Base-by-base conservation (phyloP, 2,888 invertebrate genomes). In the Leucophenga maculata region DNA sequence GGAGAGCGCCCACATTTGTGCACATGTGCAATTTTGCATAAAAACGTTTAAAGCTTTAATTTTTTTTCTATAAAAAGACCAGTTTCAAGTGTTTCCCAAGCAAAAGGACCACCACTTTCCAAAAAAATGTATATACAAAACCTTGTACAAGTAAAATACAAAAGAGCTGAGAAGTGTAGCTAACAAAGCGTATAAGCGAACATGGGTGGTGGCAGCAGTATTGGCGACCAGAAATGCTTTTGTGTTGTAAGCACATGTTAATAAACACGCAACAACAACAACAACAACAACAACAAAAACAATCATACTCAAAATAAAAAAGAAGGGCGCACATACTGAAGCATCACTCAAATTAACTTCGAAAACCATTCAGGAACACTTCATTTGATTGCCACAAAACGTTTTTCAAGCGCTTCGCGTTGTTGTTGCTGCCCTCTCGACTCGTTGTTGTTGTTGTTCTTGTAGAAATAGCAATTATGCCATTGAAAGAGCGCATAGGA, bases 301-400 rank as follows among this genome's bases (percentile, higher is more conserved):
- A 59, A 11, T 74, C 70, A 26, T 26, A 3, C 39, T 6, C 39
- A 39, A 39, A 26, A 26, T 6, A 3, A 39, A 39, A 26, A 26
- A 26, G 26, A 4, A 26, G 26, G 26, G 26, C 26, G 26, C 46
- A 46, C 13, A 22, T 64, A 26, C 74, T 83, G 75, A 83, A 86
- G 85, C 85, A 84, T 85, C 85, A 85, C 86, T 86, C 84, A 85
- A 86, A 86, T 86, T 86, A 86, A 86, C 86, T 86, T 87, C 86
- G 84, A 86, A 84, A 84, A 83, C 85, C 85, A 85, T 86, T 86
- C 86, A 87, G 85, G 85, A 86, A 85, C 87, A 86, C 86, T 87
- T 87, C 86, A 84, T 85, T 86, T 87, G 85, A 86, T 86, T 84
- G 84, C 84, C 80, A 75, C 77, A 80, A 84, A 83, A 84, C 79